These are phyloP conservation scores for Triplophysa rosa DNA, from an alignment of 2,113 vertebrate species.

Conservation along the genomic window DNA sequence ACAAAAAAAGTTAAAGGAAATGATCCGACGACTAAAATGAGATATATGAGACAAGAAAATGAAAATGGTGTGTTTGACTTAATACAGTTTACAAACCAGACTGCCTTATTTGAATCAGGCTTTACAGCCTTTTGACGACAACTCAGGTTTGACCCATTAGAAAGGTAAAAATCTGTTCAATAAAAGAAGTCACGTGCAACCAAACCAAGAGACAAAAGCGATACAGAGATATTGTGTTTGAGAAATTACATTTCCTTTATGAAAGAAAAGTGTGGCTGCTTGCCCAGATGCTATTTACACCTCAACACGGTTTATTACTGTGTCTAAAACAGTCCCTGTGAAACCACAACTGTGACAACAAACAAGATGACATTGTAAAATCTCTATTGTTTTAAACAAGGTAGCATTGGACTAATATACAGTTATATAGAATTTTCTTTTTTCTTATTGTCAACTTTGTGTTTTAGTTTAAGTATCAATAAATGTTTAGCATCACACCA, in stretches of 20 bases:
- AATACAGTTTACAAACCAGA: not conserved
- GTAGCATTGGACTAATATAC: too few relatives aligned
- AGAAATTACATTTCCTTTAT: not conserved
- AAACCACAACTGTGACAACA: not conserved
- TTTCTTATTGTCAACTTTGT: too few relatives aligned
- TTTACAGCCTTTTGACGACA: not conserved
- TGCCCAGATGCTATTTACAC: not conserved
- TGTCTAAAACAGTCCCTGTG: not conserved
- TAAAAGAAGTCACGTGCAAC: not conserved
- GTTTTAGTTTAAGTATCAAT: too few relatives aligned
- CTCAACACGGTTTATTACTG: not conserved
- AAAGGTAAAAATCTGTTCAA: not conserved
- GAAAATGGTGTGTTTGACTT: not conserved
- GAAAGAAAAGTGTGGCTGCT: not conserved
- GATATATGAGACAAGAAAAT: not conserved
- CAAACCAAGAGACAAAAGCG: not conserved
- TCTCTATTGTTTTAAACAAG: too few relatives aligned
- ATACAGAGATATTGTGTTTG: not conserved
- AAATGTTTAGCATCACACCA: too few relatives aligned
- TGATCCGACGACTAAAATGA: slow-evolving; percentile 12
- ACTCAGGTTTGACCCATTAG: not conserved
- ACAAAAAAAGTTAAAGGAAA: not conserved
- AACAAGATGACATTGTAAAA: not conserved
- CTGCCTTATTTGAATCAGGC: not conserved
- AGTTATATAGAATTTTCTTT: too few relatives aligned